Base-by-base conservation (phyloP, 2,797 vertebrate genomes). In the Xyrichtys novacula region DNA sequence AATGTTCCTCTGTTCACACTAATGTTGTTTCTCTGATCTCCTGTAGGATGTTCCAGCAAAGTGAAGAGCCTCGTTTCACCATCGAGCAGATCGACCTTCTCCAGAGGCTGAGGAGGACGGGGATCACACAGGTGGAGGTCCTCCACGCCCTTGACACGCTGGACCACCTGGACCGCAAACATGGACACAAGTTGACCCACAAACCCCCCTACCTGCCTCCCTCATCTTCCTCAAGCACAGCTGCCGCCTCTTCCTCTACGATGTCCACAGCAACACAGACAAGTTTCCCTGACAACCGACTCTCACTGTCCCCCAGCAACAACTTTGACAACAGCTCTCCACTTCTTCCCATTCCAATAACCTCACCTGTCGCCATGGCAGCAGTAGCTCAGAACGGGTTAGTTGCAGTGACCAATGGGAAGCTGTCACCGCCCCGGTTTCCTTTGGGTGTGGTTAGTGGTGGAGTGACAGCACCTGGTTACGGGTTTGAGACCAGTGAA, bases 11-110 rank as follows among this genome's bases (percentile, higher is more conserved):
- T 12, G 2, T 34, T 34, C 1, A n/a, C n/a, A n/a, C n/a, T n/a
- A n/a, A n/a, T n/a, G n/a, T 34, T 12, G 10, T 34, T n/a, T n/a
- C n/a, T 34, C 32, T 34, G 32, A 9, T 14, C 32, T 40, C 53
- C 17, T 69, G 11, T 76, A 95, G 93, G 89, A 99, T 99, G 98
- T 98, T 98, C 94, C 96, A 97, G 94, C 98, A 96, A 92, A 95
- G 96, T 39, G 98, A 99, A 65, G 98, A 99, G 90, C 98, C 98
- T 92, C 96, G 98, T 88, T 99, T 98, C 88, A 99, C 98, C 91
- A 99, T 99, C 83, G 98, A 99, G 95, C 98, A 99, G 94, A 99
- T 99, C 25, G 97, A 99, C 93, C 94, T 99, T 85, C 96, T 99
- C 78, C 98, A 99, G 92, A 96, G 98, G 84, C 92, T 99, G 34